phyloP scores from a whole-genome alignment of 2,113 vertebrate species.

The Lepus europaeus region DNA sequence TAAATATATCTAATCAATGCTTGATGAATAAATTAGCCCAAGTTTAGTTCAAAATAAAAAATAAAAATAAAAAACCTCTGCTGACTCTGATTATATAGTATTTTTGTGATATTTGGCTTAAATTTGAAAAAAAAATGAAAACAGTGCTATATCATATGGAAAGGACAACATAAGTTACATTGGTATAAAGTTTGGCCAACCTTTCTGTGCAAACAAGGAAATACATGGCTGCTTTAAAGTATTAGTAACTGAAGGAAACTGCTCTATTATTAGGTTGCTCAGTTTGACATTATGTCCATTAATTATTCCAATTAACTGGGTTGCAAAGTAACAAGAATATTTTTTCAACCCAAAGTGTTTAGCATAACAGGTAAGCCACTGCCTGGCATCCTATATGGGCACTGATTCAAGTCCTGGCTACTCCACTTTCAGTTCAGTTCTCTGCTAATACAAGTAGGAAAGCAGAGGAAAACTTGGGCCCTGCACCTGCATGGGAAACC shows the following conservation, averaged over 20 bases:
- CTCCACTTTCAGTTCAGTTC: no score
- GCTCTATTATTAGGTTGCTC: background rate
- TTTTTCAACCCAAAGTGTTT: background rate
- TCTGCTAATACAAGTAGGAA: no score
- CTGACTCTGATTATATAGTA: background rate
- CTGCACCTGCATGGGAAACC: no score
- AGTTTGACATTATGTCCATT: background rate
- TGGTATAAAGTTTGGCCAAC: background rate
- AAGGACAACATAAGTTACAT: background rate
- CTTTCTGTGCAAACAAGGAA: background rate
- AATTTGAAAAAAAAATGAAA: background rate
- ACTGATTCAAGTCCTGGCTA: no score
- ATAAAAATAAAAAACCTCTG: background rate
- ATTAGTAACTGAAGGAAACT: background rate
- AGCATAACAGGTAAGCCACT: no score
- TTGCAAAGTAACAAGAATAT: background rate
- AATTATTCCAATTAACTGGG: background rate
- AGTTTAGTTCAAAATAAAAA: no score
- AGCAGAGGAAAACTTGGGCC: no score
- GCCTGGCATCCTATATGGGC: no score
- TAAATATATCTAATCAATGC: no score
- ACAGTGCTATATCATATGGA: background rate
- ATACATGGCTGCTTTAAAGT: background rate
- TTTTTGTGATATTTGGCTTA: background rate
- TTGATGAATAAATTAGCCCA: no score